Evolutionary conservation across 2,797 vertebrate genomes (phyloP).

Genomic region (Heliangelus exortis): DNA sequence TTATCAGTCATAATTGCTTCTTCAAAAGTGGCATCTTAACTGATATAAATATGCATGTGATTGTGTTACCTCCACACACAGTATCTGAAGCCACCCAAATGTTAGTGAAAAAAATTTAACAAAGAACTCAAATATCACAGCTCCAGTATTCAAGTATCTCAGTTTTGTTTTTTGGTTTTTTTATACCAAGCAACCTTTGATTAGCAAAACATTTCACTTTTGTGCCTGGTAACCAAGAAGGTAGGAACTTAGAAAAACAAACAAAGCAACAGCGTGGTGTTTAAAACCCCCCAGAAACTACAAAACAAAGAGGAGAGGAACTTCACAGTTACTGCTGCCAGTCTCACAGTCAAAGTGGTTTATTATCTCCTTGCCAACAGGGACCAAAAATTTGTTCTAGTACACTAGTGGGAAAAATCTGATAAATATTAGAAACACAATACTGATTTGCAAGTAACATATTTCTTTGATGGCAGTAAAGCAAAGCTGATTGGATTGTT

Average conservation of each 20-base stretch:
- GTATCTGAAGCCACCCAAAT: background rate
- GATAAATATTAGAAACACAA: conserved; percentile 64
- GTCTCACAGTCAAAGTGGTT: background rate
- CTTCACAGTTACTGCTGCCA: background rate
- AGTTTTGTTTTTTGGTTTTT: background rate
- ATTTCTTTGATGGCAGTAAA: conserved; percentile 30
- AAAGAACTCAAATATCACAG: fast-evolving
- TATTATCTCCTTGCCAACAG: conserved; percentile 31
- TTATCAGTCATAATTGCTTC: background rate
- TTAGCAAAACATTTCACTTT: background rate
- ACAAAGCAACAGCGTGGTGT: background rate
- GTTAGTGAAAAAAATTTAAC: background rate
- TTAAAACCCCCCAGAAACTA: background rate
- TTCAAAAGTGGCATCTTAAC: background rate
- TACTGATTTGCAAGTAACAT: background rate
- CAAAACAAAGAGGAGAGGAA: background rate
- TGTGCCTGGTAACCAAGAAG: fast-evolving
- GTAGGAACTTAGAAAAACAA: background rate
- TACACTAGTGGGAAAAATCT: conserved; percentile 62
- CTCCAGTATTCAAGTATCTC: background rate
- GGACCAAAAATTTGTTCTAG: conserved; percentile 42
- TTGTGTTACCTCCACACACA: background rate
- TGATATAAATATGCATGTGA: background rate
- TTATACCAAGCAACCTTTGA: background rate
- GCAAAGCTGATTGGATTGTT: conserved; percentile 8